Conservation (phyloP, 2,888 invertebrate species). For the Melangyna quadrimaculata region DNA sequence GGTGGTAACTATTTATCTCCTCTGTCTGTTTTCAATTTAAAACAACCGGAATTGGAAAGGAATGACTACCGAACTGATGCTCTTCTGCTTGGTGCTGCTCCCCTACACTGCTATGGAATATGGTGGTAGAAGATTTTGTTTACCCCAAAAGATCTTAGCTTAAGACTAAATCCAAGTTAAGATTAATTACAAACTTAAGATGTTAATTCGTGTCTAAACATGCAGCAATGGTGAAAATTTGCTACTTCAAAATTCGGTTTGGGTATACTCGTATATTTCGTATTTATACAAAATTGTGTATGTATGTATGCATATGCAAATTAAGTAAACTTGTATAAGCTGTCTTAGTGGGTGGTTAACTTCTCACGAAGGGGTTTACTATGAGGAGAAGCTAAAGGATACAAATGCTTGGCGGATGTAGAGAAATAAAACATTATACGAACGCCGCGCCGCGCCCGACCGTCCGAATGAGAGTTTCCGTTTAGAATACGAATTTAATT, state of each 20-base stretch:
- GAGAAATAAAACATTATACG: neutral
- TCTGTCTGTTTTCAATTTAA: conserved; percentile 50
- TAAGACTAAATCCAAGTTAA: conserved; percentile 73
- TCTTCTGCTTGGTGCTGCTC: neutral
- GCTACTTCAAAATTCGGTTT: conserved; percentile 30
- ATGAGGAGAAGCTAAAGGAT: neutral
- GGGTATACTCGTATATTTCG: neutral
- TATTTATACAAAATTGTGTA: too few species aligned
- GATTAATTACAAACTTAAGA: conserved; percentile 75
- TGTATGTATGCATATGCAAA: conserved; percentile 62
- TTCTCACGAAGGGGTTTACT: neutral
- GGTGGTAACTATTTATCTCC: neutral
- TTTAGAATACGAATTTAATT: conserved; percentile 10
- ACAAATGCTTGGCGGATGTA: neutral
- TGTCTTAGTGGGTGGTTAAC: conserved; percentile 50
- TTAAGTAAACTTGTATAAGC: conserved; percentile 60
- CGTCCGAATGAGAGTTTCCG: neutral
- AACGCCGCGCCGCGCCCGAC: too few species aligned
- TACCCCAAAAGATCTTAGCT: conserved; percentile 55
- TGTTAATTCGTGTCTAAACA: conserved; percentile 75
- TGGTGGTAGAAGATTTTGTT: conserved; percentile 12
- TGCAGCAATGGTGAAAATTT: conserved; percentile 63
- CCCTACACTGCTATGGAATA: neutral
- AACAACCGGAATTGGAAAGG: neutral
- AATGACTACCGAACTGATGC: neutral